Conservation (phyloP, 2,797 vertebrate genomes). For the Sciurus carolinensis region DNA sequence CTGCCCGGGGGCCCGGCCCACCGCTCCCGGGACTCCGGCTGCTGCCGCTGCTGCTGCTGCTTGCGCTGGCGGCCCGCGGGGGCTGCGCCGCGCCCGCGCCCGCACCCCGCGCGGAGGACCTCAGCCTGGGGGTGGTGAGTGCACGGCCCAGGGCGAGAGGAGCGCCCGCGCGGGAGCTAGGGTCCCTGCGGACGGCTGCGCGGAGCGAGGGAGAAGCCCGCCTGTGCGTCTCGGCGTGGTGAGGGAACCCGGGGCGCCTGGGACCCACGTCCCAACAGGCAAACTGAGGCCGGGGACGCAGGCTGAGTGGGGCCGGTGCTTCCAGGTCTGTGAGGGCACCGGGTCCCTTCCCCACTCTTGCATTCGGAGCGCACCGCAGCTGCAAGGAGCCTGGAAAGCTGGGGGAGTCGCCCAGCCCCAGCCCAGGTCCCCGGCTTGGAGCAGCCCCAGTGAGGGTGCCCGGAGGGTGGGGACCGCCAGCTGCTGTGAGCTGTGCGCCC, state of each 20-base stretch:
- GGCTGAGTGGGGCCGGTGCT: neutral
- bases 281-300: neutral
- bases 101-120: slow-evolving; percentile 85
- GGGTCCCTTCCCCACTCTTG: neutral
- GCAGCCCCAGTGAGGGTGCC: neutral
- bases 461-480: neutral
- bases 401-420: neutral
- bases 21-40: neutral
- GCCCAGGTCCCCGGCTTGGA: neutral
- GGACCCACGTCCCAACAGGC: neutral
- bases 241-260: neutral
- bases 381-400: neutral
- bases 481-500: neutral
- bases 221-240: neutral
- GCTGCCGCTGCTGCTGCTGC: slow-evolving; percentile 74
- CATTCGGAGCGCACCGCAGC: neutral
- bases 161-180: neutral
- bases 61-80: slow-evolving; percentile 85
- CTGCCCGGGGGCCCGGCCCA: slow-evolving; percentile 56
- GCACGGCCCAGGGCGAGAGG: neutral
- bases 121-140: slow-evolving; percentile 89
- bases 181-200: neutral
- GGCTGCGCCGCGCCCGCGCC: slow-evolving; percentile 86
- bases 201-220: neutral
- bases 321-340: neutral